Conservation (phyloP, 2,113 vertebrate genomes). For the Seriola dumerili region DNA sequence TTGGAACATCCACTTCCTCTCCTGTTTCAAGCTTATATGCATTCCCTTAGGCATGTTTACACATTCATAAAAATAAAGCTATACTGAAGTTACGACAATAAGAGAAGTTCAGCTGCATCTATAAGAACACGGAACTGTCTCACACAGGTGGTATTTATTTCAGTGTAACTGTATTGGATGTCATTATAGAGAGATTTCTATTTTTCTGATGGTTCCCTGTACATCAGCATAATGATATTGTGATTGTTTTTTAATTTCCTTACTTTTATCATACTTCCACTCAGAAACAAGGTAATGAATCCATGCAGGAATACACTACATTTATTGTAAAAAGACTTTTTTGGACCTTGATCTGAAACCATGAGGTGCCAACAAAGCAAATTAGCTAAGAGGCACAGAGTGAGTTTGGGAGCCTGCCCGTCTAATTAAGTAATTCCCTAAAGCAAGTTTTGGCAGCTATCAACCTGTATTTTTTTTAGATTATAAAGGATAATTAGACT, state of each 20-base stretch:
- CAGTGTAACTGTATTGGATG: slow-evolving; percentile 2
- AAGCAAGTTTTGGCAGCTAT: slow-evolving; percentile 41
- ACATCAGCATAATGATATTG: slow-evolving; percentile 10
- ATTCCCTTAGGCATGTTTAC: background rate
- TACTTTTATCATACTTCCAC: slow-evolving; percentile 9
- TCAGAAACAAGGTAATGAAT: slow-evolving; percentile 37
- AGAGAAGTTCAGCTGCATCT: background rate
- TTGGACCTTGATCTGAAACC: slow-evolving; percentile 57
- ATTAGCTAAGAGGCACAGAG: slow-evolving; percentile 45
- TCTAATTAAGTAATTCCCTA: slow-evolving; percentile 73
- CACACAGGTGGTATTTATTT: slow-evolving; percentile 23
- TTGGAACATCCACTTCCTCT: background rate
- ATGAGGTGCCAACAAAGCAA: slow-evolving; percentile 55
- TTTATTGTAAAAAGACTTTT: slow-evolving; percentile 26
- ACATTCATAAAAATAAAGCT: background rate
- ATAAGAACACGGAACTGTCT: background rate
- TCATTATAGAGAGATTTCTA: slow-evolving; percentile 26
- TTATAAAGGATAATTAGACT: slow-evolving; percentile 64
- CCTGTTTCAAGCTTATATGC: background rate
- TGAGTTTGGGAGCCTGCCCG: slow-evolving; percentile 55
- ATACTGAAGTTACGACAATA: background rate
- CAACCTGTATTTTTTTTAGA: slow-evolving; percentile 41
- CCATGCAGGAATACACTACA: slow-evolving; percentile 28
- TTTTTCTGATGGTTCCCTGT: slow-evolving; percentile 27
- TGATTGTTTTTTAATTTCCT: slow-evolving; percentile 45